Evolutionary conservation across 2,797 vertebrate genomes (phyloP).

Genomic region (Argentina silus): DNA sequence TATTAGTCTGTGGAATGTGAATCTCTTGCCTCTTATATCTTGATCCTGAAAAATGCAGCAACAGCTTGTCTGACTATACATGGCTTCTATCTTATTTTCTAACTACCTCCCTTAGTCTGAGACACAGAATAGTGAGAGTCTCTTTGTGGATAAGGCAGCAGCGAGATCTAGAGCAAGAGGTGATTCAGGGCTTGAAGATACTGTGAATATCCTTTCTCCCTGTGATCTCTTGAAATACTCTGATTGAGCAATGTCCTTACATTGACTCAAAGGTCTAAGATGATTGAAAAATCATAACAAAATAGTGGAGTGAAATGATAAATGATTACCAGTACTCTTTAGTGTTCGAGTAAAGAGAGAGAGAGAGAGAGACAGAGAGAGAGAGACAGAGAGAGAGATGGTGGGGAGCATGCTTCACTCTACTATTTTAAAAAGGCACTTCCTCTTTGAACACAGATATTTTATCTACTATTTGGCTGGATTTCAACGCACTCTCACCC

Average conservation of each 20-base stretch:
- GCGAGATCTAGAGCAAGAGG: conserved; percentile 19
- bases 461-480: conserved; percentile 79
- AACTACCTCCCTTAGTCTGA: background rate
- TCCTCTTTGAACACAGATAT: conserved; percentile 75
- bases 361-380: background rate
- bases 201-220: background rate
- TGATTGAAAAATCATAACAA: background rate
- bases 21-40: conserved; percentile 36
- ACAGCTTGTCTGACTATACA: conserved; percentile 17
- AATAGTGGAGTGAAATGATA: conserved; percentile 7
- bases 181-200: conserved; percentile 14
- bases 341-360: background rate
- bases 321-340: too few relatives aligned
- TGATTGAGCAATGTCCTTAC: too few relatives aligned
- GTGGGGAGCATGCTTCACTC: conserved; percentile 69
- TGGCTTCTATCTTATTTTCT: background rate
- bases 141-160: background rate
- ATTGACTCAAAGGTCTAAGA: too few relatives aligned
- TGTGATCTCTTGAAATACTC: too few relatives aligned
- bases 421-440: conserved; percentile 76
- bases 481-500: conserved; percentile 75
- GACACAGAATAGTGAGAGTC: background rate
- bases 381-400: conserved; percentile 14
- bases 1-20: conserved; percentile 58
- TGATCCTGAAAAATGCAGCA: conserved; percentile 22